Base-by-base conservation (phyloP, 1,140 invertebrate genomes). In the Anadara kagoshimensis region DNA sequence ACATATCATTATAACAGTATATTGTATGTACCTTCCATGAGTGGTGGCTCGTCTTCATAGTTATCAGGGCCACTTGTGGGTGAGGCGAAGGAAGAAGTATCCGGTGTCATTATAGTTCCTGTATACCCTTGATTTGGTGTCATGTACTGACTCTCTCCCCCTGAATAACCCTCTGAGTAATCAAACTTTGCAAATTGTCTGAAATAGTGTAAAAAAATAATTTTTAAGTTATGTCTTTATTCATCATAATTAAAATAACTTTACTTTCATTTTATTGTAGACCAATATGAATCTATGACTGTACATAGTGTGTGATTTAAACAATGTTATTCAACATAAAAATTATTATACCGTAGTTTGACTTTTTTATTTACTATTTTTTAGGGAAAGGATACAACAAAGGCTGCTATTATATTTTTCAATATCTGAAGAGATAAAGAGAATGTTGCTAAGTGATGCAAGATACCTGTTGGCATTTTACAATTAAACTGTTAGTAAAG, bases 181-280 rank as follows among this genome's bases (percentile, higher is more conserved):
- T 87, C 86, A 83, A 88, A 88, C 77, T 85, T 81, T 56, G 79
- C 81, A 82, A 88, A 88, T 61, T 86, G 85, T 41, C 85, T 87
- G 75, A 41, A 80, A 79, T n/a, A n/a, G n/a, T n/a, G n/a, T n/a
- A 44, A 73, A 56, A n/a, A 58, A 49, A 73, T 36, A 64, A 47
- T 29, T 58, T n/a, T 62, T n/a, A 18, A 70, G 18, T 70, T 5
- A 41, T 41, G 11, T n/a, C 29, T 26, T 10, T 7, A 41, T n/a
- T n/a, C 18, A 61, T 36, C 29, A 36, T 36, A 36, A 36, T 3
- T 36, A 3, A 7, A 36, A 36, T 36, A 7, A 36, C 29, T 3
- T 36, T 36, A n/a, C n/a, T n/a, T n/a, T n/a, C n/a, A n/a, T n/a
- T n/a, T n/a, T n/a, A n/a, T n/a, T n/a, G n/a, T n/a, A n/a, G n/a